Base-by-base conservation (phyloP, 2,888 invertebrate species). In the Troides helena region DNA sequence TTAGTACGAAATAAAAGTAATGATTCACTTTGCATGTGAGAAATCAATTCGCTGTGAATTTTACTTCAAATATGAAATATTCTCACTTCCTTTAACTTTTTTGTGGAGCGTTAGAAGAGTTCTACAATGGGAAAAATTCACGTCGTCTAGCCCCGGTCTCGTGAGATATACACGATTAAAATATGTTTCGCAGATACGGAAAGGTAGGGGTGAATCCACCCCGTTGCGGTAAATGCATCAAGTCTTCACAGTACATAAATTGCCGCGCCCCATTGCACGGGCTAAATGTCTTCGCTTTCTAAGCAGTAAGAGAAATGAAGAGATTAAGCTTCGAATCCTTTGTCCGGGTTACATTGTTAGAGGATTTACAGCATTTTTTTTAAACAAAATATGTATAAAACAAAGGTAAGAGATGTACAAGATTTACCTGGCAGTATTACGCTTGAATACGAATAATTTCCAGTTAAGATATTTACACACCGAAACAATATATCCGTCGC, bases 201-300 rank as follows among this genome's bases (percentile, higher is more conserved):
- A 77, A 77, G 78, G 79, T 84, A 81, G 84, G 39, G 85, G 79
- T 79, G 77, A 69, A 61, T 65, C 74, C 77, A 78, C 80, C 81
- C 79, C 80, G 75, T 73, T 71, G 71, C 71, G 67, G 73, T 71
- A 76, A 74, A 77, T 74, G 80, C 82, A 81, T 85, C 84, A 84
- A 84, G 81, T 78, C 82, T 90, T 91, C 86, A 89, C 91, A 90
- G 84, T 83, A 88, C 90, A 91, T 91, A 91, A 91, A 90, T 77
- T 79, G 83, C 78, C 80, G 69, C 84, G 87, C 87, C 80, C 84
- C 89, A 90, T 86, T 90, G 87, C 87, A 80, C 82, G 76, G 73
- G 74, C 77, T 78, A 83, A 79, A 82, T 79, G 81, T 76, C 79
- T 78, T 74, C 72, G 77, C 76, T 78, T 78, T 73, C 79, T 78